These are phyloP conservation scores for Dolichallabes microphthalmus DNA, from an alignment of 2,113 vertebrate genomes.

Conservation along the genomic window DNA sequence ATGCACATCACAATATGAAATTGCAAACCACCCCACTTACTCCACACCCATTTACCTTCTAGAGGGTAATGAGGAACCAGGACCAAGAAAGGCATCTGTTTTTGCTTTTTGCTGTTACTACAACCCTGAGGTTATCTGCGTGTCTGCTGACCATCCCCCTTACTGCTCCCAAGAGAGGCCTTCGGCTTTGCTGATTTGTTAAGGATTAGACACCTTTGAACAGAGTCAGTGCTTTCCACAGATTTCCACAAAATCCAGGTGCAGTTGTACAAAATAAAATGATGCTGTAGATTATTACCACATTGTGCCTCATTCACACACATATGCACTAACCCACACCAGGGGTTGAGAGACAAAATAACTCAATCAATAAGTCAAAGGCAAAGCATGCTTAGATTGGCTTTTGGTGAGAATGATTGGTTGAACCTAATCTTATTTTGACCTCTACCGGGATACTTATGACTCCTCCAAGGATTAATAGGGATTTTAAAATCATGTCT, in stretches of 20 bases:
- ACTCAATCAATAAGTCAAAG: slow-evolving; percentile 1
- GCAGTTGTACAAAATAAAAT: not conserved
- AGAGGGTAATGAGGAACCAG: slow-evolving; percentile 11
- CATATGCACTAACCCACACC: slow-evolving; percentile 7
- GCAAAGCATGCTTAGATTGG: slow-evolving; percentile 5
- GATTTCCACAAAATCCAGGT: no score
- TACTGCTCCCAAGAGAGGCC: slow-evolving; percentile 25
- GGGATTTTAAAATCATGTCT: not conserved
- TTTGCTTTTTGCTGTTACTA: not conserved
- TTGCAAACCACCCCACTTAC: not conserved
- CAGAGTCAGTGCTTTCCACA: not conserved
- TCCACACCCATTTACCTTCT: not conserved
- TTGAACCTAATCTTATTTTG: not conserved
- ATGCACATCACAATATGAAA: not conserved
- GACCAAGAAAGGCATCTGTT: slow-evolving; percentile 23
- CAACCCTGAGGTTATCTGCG: slow-evolving; percentile 29
- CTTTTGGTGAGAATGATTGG: not conserved
- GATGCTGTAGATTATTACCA: slow-evolving; percentile 17
- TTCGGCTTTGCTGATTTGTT: slow-evolving; percentile 48
- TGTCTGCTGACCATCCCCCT: slow-evolving; percentile 10
- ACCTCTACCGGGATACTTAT: not conserved
- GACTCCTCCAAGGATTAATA: not conserved
- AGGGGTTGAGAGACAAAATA: not conserved
- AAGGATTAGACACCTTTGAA: slow-evolving; percentile 27
- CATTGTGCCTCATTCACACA: slow-evolving; percentile 11